Evolutionary conservation across 2,113 vertebrate species (phyloP).

Genomic region (Dromiciops gliroides): DNA sequence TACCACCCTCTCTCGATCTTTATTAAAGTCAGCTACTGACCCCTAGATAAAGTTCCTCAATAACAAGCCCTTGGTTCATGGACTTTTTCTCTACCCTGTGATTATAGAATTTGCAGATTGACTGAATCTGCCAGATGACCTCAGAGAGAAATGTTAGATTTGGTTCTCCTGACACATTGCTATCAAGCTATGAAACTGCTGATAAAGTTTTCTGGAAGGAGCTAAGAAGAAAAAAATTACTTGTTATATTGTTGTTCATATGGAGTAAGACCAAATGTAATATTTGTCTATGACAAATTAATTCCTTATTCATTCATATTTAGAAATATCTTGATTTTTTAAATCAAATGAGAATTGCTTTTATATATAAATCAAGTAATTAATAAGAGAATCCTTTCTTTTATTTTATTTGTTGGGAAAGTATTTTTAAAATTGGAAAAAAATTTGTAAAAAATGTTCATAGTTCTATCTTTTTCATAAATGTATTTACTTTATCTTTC

Average conservation of each 20-base stretch:
- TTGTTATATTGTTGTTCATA: neutral
- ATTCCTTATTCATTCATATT: neutral
- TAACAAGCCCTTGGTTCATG: neutral
- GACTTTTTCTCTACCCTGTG: neutral
- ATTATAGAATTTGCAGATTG: neutral
- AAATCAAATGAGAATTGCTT: neutral
- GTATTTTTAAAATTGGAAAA: neutral
- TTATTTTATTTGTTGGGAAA: neutral
- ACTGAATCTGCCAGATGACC: neutral
- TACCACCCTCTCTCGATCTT: neutral
- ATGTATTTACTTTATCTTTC: neutral
- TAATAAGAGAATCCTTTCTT: neutral
- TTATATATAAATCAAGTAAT: neutral
- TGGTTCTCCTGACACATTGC: neutral
- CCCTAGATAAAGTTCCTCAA: neutral
- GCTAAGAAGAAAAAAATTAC: neutral
- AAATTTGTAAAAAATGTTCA: neutral
- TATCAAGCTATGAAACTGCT: neutral
- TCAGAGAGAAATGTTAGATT: neutral
- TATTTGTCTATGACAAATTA: neutral
- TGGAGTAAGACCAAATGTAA: neutral
- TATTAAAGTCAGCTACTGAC: neutral
- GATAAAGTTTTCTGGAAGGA: neutral
- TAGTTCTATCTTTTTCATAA: neutral
- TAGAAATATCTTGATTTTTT: neutral